Conservation (phyloP, 2,113 vertebrate genomes). For the Pongo pygmaeus region DNA sequence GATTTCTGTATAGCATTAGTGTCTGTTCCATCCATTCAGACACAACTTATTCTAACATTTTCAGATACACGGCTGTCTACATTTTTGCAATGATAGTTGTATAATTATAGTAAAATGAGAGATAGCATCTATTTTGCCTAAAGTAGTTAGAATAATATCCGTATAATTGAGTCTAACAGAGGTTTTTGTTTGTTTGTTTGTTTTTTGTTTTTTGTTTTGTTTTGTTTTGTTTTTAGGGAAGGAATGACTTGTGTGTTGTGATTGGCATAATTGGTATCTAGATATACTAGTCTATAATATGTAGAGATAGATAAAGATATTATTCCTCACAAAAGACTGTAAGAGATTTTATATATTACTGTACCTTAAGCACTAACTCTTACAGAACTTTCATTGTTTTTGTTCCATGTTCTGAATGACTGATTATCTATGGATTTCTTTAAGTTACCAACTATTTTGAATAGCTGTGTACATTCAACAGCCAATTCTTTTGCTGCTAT, state of each 20-base stretch:
- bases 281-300: neutral
- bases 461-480: neutral
- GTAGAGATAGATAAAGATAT: neutral
- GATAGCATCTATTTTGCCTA: neutral
- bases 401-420: neutral
- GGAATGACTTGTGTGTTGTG: neutral
- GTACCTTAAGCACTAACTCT: neutral
- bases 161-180: neutral
- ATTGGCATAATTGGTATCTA: neutral
- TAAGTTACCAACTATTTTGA: neutral
- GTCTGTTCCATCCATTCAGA: neutral
- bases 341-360: neutral
- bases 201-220: neutral
- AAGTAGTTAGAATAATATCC: slow-evolving; percentile 23
- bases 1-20: neutral
- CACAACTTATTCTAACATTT: neutral
- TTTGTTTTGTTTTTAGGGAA: neutral
- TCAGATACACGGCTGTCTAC: neutral
- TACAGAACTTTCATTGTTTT: neutral
- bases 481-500: neutral
- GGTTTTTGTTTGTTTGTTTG: neutral
- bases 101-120: neutral
- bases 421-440: neutral
- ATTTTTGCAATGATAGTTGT: neutral
- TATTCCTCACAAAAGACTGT: neutral